These are phyloP conservation scores for Malachius bipustulatus DNA, from an alignment of 2,888 invertebrate genomes.

Conservation along the genomic window DNA sequence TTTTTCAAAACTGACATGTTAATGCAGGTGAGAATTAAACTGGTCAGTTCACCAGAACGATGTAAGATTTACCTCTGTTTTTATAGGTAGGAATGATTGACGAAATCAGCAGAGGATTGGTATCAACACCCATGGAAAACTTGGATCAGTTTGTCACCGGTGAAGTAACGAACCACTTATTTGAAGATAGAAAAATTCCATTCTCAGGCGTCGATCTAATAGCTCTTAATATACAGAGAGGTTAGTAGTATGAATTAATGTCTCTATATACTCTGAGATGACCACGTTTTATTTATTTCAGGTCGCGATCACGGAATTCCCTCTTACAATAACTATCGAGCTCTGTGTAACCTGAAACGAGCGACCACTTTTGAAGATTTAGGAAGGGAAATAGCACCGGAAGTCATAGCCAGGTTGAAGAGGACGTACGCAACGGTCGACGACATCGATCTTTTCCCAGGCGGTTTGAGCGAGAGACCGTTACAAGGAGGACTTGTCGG, in stretches of 20 bases:
- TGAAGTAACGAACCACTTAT: constrained; percentile 89
- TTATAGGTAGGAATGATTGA: constrained; percentile 65
- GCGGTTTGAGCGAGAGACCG: constrained; percentile 81
- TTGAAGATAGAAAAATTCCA: constrained; percentile 78
- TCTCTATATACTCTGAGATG: not conserved
- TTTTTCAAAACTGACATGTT: constrained; percentile 88
- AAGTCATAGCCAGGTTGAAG: constrained; percentile 67
- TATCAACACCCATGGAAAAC: constrained; percentile 86
- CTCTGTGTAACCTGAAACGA: constrained; percentile 76
- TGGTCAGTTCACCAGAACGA: not conserved
- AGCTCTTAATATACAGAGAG: constrained; percentile 80
- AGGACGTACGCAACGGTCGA: constrained; percentile 80
- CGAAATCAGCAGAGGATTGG: constrained; percentile 72
- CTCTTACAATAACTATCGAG: constrained; percentile 82
- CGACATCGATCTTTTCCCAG: constrained; percentile 93
- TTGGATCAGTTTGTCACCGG: constrained; percentile 89
- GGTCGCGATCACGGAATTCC: constrained; percentile 80
- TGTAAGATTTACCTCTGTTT: constrained; percentile 9
- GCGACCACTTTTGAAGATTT: constrained; percentile 80
- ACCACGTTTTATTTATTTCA: constrained; percentile 17
- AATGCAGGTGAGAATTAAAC: constrained; percentile 41
- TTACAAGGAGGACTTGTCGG: constrained; percentile 86
- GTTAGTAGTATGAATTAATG: constrained; percentile 21
- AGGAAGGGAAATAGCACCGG: constrained; percentile 72
- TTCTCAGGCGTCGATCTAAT: constrained; percentile 88